Percentiles rank a stretch among this genome's conserved stretches.
Evolutionary conservation across 2,888 invertebrate species (phyloP).

Genomic region (Andrena hattorfiana): DNA sequence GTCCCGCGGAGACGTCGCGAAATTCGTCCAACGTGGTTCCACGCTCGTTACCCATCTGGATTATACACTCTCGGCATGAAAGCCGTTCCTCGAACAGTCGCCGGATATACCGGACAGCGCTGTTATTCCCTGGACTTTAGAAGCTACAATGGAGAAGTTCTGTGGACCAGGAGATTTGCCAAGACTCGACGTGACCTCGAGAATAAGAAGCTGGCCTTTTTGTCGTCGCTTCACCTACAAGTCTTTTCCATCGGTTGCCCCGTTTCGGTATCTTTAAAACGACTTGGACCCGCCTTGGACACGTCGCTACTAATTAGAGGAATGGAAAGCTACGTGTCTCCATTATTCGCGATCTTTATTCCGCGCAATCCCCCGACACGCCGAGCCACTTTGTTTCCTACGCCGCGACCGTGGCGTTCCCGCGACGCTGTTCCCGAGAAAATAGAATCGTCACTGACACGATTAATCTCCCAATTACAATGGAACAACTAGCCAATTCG

Average conservation of each 20-base stretch:
- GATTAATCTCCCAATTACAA: slow-evolving; percentile 63
- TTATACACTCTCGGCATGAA: slow-evolving; percentile 46
- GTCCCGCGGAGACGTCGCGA: slow-evolving; percentile 2
- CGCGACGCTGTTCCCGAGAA: neutral
- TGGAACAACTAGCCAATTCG: slow-evolving; percentile 53
- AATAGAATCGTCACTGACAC: slow-evolving; percentile 52
- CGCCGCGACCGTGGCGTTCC: neutral
- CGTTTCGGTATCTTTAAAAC: slow-evolving; percentile 10
- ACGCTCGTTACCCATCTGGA: slow-evolving; percentile 35
- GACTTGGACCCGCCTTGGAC: neutral
- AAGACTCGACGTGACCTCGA: slow-evolving; percentile 6
- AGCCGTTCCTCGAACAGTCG: slow-evolving; percentile 24
- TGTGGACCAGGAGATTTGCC: slow-evolving; percentile 43
- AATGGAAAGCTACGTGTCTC: slow-evolving; percentile 18
- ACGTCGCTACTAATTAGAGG: slow-evolving; percentile 27
- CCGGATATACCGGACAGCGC: slow-evolving; percentile 2
- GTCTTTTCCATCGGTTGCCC: slow-evolving; percentile 27
- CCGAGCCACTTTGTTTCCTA: neutral
- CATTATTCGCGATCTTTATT: slow-evolving; percentile 38
- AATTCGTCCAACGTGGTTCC: slow-evolving; percentile 19
- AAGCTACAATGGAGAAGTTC: slow-evolving; percentile 50
- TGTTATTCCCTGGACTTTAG: slow-evolving; percentile 49
- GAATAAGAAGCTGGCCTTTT: slow-evolving; percentile 15
- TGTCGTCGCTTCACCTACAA: slow-evolving; percentile 26
- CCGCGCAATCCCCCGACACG: slow-evolving; percentile 32